Base-by-base conservation (phyloP, 2,113 vertebrate genomes). In the Aegithalos caudatus region DNA sequence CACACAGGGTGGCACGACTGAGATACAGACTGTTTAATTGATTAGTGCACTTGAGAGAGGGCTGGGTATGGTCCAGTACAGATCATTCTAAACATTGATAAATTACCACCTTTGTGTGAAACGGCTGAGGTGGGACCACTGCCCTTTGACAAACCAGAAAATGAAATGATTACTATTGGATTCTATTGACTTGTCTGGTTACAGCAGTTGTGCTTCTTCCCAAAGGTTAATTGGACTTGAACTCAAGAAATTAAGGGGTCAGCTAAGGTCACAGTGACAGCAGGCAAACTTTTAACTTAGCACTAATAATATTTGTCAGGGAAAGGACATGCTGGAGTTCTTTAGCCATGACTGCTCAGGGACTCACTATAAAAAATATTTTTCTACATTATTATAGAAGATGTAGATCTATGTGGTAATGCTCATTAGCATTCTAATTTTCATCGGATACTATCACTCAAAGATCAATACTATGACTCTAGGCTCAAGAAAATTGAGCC, bases 141-240 rank as follows among this genome's bases (percentile, higher is more conserved):
- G 97, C 97, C 98, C 97, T 99, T 98, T 99, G 98, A 99, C 98
- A 99, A 99, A 99, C 97, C 98, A 98, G 98, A 99, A 99, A 98
- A 99, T 99, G 96, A 99, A 99, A 99, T 99, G 98, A 99, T 99
- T 98, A 97, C 98, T 98, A 98, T 98, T 98, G 98, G 98, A 97
- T 98, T 98, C 97, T 98, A 99, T 99, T 98, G 99, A 99, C 99
- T 98, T 97, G 98, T 98, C 98, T 98, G 98, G 97, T 98, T 98
- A 98, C 97, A 98, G 98, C 98, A 98, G 98, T 99, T 98, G 98
- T 96, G 97, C 98, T 97, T 98, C 98, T 98, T 97, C 97, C 87
- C 92, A 98, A 98, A 99, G 99, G 99, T 99, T 99, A 99, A 99
- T 99, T 99, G 98, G 98, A 99, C 99, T 99, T 99, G 99, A 99